Conservation (phyloP, 2,888 invertebrate genomes). For the Nephrotoma guestfalica region DNA sequence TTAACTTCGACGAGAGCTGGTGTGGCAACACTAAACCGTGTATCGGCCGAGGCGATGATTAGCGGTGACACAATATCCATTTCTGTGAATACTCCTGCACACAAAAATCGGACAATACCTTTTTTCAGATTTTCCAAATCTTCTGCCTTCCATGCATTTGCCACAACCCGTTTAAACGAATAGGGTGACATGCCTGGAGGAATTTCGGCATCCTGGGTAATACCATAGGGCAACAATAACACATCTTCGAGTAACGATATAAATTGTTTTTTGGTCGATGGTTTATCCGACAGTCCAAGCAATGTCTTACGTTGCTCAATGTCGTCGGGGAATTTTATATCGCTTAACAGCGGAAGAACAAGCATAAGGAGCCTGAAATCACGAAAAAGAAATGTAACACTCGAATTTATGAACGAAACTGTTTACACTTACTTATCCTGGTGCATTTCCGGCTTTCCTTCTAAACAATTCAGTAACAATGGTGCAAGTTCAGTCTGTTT, state of each 20-base stretch:
- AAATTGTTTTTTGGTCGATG: constrained; percentile 36
- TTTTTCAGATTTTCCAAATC: constrained; percentile 70
- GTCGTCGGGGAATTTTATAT: constrained; percentile 47
- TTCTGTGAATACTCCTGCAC: constrained; percentile 60
- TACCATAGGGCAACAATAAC: constrained; percentile 67
- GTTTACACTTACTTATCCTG: constrained; percentile 53
- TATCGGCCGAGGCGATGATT: constrained; percentile 77
- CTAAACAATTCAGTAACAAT: constrained; percentile 57
- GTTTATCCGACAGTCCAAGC: constrained; percentile 59
- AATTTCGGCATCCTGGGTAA: constrained; percentile 30
- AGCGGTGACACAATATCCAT: constrained; percentile 60
- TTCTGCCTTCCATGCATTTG: constrained; percentile 59
- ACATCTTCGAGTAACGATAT: constrained; percentile 69
- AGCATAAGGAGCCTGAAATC: constrained; percentile 57
- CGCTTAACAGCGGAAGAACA: constrained; percentile 62
- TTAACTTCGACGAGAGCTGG: constrained; percentile 74
- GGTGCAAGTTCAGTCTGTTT: constrained; percentile 65
- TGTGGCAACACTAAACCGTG: constrained; percentile 77
- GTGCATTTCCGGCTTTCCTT: constrained; percentile 67
- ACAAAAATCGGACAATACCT: constrained; percentile 68
- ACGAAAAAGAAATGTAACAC: constrained; percentile 9
- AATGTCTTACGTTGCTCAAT: constrained; percentile 44
- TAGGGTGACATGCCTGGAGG: constrained; percentile 66
- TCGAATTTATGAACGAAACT: neutral
- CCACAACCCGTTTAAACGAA: constrained; percentile 60